Base-by-base conservation (phyloP, 2,113 vertebrate genomes). In the Gallinago jamesoni region DNA sequence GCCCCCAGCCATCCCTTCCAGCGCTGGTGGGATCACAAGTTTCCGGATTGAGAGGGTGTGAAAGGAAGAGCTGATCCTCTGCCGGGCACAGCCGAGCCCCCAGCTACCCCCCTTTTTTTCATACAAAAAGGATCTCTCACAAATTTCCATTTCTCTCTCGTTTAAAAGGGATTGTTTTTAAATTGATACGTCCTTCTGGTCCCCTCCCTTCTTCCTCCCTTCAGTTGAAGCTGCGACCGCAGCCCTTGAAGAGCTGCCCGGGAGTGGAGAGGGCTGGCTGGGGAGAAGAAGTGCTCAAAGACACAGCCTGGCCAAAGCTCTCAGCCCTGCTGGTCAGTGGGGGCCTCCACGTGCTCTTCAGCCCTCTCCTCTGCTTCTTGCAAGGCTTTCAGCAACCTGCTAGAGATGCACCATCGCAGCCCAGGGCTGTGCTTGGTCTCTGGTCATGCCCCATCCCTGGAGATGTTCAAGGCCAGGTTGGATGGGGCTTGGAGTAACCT, bases 31-130 rank as follows among this genome's bases (percentile, higher is more conserved):
- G 96, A 90, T 92, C 96, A 87, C 83, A 82, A 43, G 9, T 91
- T 96, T 97, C 96, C 43, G 16, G 77, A 62, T 18, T 43, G 78
- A 62, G 76, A 96, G 93, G 84, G 88, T 97, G 93, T 94, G 93
- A 96, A 95, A 68, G 94, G 90, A 97, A 96, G 84, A 87, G 89
- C 67, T 94, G 95, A 96, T 96, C 84, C 88, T 56, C 3, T 27
- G 60, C 56, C 60, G 95, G 92, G 92, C 86, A 84, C 48, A 48
- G 45, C 60, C 2, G 2, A 24, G 27, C 5, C 53, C 10, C 53
- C 77, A 75, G 25, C 85, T 84, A 62, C 45, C 5, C 4, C 18
- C 21, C 7, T 94, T 55, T 1, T 86, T 87, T 81, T 74, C 56
- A 17, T 75, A 53, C 41, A 47, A 28, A 52, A 77, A 85, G 63